Base-by-base conservation (phyloP, 1,140 invertebrate genomes). In the Formica selysi region DNA sequence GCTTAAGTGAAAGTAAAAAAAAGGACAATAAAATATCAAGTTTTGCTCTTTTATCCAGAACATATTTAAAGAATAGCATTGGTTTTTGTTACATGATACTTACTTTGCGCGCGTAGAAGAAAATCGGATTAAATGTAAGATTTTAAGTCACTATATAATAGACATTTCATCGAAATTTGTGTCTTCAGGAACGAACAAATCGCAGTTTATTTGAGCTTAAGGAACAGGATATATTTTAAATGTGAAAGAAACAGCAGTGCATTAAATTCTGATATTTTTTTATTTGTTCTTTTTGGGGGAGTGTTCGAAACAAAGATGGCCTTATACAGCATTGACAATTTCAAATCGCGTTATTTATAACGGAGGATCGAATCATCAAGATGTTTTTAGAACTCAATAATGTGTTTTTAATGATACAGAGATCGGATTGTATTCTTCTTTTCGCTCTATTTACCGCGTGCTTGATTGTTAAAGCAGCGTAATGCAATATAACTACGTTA, bases 281-380 rank as follows among this genome's bases (percentile, higher is more conserved):
- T 83, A 62, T 74, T 83, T 83, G 8, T 73, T 44, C 67, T 73
- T 44, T 44, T 81, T 13, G 36, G 3, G 61, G 51, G n/a, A 74
- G 41, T 83, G 62, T 61, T 83, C 36, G 79, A 61, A 74, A 83
- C 79, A 83, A 61, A 61, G 61, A 6, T 83, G 26, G 13, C 19
- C 51, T 61, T 59, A 32, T 73, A 81, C 67, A 73, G 13, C 44
- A 41, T 70, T 29, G n/a, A 73, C 2, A 74, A 44, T 83, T 61
- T 73, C 16, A 67, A 76, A 19, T 64, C 26, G 38, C 22, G 26
- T 48, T 26, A 41, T 10, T 79, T 64, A 61, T 19, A 11, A 41
- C 54, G 22, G 54, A 68, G 36, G 38, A 41, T 32, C 32, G 32
- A 29, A 57, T 62, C 5, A 51, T 48, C 5, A 26, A 54, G 13